These are phyloP conservation scores for Ophiodon elongatus DNA, from an alignment of 2,113 vertebrate genomes.

Conservation along the genomic window DNA sequence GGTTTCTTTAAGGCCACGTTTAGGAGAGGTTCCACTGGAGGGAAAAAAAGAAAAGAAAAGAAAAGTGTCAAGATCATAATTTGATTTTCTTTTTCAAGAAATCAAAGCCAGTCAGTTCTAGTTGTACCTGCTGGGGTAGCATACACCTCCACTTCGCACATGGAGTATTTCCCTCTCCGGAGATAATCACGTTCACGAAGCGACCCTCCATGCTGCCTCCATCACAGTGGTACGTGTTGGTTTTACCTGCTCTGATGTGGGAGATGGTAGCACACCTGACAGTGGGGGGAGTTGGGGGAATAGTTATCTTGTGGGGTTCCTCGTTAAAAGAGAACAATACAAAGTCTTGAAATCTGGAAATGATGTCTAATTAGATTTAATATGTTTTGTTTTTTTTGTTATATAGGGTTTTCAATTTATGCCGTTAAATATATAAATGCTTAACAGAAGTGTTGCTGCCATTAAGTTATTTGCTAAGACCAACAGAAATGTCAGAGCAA, in stretches of 20 bases:
- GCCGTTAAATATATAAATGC: too few relatives aligned
- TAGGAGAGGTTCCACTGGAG: not conserved
- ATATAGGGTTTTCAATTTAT: too few relatives aligned
- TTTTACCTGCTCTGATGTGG: conserved; percentile 32
- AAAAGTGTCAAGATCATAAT: too few relatives aligned
- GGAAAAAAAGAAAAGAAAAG: not conserved
- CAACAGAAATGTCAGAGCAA: too few relatives aligned
- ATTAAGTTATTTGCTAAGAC: too few relatives aligned
- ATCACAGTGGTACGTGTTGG: conserved; percentile 26
- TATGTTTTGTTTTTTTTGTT: too few relatives aligned
- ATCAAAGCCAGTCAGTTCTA: not conserved
- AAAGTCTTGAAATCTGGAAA: not conserved
- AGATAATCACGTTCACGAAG: conserved; percentile 47
- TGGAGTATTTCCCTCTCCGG: conserved; percentile 10
- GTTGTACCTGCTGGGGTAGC: conserved; percentile 16
- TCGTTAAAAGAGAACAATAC: not conserved
- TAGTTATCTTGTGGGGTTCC: not conserved
- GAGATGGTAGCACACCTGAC: conserved; percentile 39
- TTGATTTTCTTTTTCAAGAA: too few relatives aligned
- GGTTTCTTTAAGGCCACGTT: conserved; percentile 12
- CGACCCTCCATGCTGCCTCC: conserved; percentile 27
- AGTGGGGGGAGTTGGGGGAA: not conserved
- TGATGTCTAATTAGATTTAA: too few relatives aligned
- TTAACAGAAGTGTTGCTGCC: too few relatives aligned
- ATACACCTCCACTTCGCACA: conserved; percentile 58